Percentiles rank a stretch among this genome's conserved stretches.
phyloP scores from a whole-genome alignment of 2,797 vertebrate species.

The Diplodus sargus region DNA sequence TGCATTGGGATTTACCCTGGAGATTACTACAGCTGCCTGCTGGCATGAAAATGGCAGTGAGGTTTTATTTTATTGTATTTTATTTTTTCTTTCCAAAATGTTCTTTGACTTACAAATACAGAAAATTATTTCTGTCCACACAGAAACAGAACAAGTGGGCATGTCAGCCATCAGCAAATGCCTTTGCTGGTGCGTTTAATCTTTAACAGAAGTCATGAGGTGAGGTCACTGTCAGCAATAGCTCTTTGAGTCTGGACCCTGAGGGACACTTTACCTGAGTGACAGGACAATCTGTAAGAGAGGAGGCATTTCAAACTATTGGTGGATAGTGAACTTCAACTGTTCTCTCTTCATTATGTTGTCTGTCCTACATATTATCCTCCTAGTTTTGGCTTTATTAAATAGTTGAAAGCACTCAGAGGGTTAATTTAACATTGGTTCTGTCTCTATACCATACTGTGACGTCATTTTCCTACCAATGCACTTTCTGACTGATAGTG shows the following conservation, averaged over 20 bases:
- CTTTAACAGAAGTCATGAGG: not conserved
- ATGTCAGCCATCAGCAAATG: not conserved
- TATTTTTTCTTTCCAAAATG: not conserved
- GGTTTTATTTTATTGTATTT: not conserved
- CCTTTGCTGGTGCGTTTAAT: not conserved
- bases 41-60: not conserved
- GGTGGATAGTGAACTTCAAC: not conserved
- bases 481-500: not conserved
- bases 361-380: not conserved
- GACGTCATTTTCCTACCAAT: not conserved
- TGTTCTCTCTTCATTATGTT: constrained; percentile 5
- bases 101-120: constrained; percentile 4
- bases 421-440: not conserved
- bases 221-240: not conserved
- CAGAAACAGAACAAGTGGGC: not conserved
- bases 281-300: constrained; percentile 14
- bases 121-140: not conserved
- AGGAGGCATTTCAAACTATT: not conserved
- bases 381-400: not conserved
- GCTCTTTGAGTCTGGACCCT: constrained; percentile 24
- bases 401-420: not conserved
- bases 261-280: constrained; percentile 4
- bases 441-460: not conserved
- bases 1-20: not conserved
- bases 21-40: not conserved